Evolutionary conservation across 2,888 invertebrate species (phyloP).

Genomic region (Acanthosepion esculentum): DNA sequence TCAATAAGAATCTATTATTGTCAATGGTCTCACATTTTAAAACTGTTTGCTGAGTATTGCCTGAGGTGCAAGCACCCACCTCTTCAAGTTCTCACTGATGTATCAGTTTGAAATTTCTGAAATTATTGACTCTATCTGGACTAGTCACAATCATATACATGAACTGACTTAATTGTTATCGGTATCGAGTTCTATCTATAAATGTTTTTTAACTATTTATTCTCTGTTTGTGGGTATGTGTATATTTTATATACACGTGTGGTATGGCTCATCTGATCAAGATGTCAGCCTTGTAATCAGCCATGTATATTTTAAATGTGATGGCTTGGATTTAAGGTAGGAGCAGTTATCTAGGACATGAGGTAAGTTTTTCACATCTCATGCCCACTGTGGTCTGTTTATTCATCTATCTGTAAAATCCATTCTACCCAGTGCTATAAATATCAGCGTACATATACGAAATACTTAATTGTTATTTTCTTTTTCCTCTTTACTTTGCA

Average conservation of each 20-base stretch:
- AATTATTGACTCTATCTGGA: constrained; percentile 9
- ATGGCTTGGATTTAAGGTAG: not conserved
- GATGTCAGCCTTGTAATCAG: not conserved
- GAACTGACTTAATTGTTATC: not conserved
- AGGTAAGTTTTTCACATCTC: not conserved
- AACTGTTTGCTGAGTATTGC: not conserved
- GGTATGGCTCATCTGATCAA: not conserved
- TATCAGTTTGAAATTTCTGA: constrained; percentile 6
- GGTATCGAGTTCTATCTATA: not conserved
- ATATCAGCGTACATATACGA: not conserved
- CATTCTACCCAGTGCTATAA: not conserved
- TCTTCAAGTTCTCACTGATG: not conserved
- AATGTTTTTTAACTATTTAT: not conserved
- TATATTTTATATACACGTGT: not conserved
- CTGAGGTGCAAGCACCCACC: not conserved
- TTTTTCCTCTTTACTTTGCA: not conserved
- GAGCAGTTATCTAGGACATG: not conserved
- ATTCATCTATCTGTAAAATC: not conserved
- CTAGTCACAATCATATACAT: not conserved
- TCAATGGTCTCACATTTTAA: not conserved
- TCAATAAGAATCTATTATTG: not conserved
- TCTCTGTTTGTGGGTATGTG: not conserved
- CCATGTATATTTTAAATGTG: constrained; percentile 12
- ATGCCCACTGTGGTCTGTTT: not conserved
- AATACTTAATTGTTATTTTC: not conserved